phyloP scores from a whole-genome alignment of 2,797 vertebrate genomes.

The Hozukius guyotensis region DNA sequence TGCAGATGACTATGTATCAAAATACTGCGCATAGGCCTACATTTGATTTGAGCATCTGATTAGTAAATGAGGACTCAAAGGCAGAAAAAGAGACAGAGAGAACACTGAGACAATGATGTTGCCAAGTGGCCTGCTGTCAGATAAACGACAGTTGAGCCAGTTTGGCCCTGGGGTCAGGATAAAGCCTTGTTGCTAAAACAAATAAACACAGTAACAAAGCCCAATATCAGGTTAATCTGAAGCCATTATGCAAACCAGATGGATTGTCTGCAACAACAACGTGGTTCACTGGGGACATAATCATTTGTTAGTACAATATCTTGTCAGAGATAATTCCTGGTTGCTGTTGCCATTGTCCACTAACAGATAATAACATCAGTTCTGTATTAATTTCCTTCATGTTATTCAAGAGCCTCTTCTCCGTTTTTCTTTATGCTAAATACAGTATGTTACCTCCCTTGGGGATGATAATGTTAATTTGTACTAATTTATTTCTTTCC shows the following conservation, averaged over 20 bases:
- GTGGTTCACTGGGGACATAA: constrained; percentile 27
- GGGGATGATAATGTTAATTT: background rate
- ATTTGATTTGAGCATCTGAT: background rate
- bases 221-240: constrained; percentile 73
- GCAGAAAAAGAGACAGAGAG: constrained; percentile 9
- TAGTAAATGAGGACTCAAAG: constrained; percentile 13
- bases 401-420: background rate
- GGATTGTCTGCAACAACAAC: constrained; percentile 59
- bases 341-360: constrained; percentile 9
- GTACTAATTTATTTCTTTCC: background rate
- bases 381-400: background rate
- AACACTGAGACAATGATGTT: constrained; percentile 33
- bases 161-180: constrained; percentile 67
- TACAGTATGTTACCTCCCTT: background rate
- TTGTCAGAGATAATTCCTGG: constrained; percentile 24
- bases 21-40: background rate
- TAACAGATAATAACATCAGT: constrained; percentile 4
- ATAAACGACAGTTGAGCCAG: constrained; percentile 60
- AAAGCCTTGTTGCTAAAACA: constrained; percentile 77
- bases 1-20: background rate
- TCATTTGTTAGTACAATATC: constrained; percentile 38
- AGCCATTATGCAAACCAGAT: constrained; percentile 74
- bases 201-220: constrained; percentile 75
- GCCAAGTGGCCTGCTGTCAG: constrained; percentile 59
- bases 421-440: background rate